Evolutionary conservation across 2,113 vertebrate species (phyloP).

Genomic region (Tamias sibiricus): DNA sequence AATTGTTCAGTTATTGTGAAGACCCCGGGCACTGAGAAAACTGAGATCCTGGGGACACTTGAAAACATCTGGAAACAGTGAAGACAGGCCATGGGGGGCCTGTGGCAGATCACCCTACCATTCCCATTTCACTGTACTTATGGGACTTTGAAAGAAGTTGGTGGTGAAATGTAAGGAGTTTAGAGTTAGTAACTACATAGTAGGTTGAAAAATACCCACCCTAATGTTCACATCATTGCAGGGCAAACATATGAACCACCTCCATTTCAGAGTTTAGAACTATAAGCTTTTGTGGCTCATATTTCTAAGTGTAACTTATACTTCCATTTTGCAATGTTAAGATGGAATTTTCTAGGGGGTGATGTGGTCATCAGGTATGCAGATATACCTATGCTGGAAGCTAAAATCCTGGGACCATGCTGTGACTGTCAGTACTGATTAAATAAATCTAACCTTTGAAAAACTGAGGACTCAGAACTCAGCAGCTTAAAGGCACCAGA

Average conservation of each 20-base stretch:
- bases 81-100: neutral
- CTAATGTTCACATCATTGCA: neutral
- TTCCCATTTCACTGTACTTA: neutral
- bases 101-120: neutral
- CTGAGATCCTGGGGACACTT: neutral
- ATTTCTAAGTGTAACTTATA: neutral
- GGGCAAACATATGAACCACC: neutral
- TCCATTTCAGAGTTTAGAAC: neutral
- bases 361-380: neutral
- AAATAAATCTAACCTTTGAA: neutral
- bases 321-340: neutral
- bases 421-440: neutral
- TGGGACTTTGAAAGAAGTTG: neutral
- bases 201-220: neutral
- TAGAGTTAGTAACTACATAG: neutral
- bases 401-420: neutral
- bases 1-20: neutral
- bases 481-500: neutral
- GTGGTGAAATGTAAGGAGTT: neutral
- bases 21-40: neutral
- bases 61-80: neutral
- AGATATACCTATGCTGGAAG: neutral
- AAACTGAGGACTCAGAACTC: neutral
- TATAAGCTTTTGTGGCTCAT: neutral
- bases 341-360: neutral